Conservation (phyloP, 2,113 vertebrate genomes). For the Rhadina sibilatrix region DNA sequence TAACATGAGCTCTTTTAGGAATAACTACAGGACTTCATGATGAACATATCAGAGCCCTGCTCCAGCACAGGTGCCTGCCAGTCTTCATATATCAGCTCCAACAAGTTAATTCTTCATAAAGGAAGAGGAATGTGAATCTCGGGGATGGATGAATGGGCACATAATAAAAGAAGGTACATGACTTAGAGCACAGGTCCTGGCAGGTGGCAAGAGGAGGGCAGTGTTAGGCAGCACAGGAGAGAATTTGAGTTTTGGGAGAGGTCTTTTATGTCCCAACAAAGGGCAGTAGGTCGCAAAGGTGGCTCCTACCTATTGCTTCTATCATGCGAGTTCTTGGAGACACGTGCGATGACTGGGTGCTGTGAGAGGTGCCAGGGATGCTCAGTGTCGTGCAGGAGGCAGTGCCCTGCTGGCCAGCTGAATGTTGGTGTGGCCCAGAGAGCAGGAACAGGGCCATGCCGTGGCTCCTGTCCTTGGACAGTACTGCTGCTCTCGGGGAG, state of each 20-base stretch:
- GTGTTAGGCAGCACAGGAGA: accelerated
- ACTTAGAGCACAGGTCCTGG: not conserved
- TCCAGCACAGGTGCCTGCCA: constrained; percentile 52
- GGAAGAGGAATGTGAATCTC: constrained; percentile 32
- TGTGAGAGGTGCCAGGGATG: not conserved
- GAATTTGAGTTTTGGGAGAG: not conserved
- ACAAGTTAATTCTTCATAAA: constrained; percentile 69
- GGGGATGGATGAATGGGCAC: not conserved
- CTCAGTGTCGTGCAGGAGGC: accelerated
- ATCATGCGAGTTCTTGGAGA: accelerated
- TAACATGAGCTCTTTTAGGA: constrained; percentile 69
- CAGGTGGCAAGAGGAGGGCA: not conserved
- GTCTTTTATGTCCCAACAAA: accelerated
- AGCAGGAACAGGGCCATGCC: accelerated
- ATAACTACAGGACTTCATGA: constrained; percentile 63
- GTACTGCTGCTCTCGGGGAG: accelerated
- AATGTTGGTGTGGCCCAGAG: too few relatives aligned
- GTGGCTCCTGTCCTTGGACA: not conserved
- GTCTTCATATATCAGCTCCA: constrained; percentile 64
- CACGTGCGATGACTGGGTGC: accelerated
- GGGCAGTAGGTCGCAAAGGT: not conserved
- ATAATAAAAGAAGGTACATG: not conserved
- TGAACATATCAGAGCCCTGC: constrained; percentile 46
- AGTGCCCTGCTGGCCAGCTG: accelerated
- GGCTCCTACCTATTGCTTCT: not conserved